phyloP scores from a whole-genome alignment of 1,140 invertebrate genomes.

The Nasonia giraulti region DNA sequence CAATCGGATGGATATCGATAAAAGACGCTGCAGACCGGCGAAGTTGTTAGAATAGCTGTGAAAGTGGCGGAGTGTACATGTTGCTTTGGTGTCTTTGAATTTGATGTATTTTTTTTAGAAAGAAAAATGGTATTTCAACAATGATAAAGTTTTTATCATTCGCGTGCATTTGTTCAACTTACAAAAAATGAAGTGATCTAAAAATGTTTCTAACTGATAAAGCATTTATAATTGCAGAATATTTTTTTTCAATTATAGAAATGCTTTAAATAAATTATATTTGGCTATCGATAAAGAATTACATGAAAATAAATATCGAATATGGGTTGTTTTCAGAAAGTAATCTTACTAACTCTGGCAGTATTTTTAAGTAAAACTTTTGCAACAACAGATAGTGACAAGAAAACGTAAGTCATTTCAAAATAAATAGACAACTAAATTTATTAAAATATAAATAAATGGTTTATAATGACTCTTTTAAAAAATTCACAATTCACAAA shows the following conservation, averaged over 20 bases:
- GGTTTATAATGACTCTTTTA: not conserved
- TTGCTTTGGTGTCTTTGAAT: not conserved
- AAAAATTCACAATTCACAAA: too few species aligned
- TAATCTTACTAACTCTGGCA: not conserved
- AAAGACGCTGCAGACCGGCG: constrained; percentile 10
- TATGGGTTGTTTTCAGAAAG: constrained; percentile 38
- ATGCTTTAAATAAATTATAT: not conserved
- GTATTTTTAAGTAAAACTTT: not conserved
- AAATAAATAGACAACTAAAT: not conserved
- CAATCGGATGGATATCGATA: not conserved
- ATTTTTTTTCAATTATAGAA: not conserved
- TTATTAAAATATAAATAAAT: not conserved
- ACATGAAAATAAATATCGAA: not conserved
- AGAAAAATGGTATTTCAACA: constrained; percentile 11
- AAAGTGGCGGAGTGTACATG: constrained; percentile 13
- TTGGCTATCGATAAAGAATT: too few species aligned
- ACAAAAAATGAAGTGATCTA: not conserved
- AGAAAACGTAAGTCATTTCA: constrained; percentile 35
- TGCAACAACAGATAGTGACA: not conserved
- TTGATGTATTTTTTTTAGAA: not conserved
- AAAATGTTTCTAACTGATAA: too few species aligned
- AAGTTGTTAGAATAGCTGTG: not conserved
- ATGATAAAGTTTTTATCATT: not conserved
- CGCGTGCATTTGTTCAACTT: not conserved
- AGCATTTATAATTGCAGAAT: too few species aligned